Percentiles rank a stretch among this genome's conserved stretches.
Evolutionary conservation across 2,113 vertebrate genomes (phyloP).

Genomic region (Oryzias melastigma): DNA sequence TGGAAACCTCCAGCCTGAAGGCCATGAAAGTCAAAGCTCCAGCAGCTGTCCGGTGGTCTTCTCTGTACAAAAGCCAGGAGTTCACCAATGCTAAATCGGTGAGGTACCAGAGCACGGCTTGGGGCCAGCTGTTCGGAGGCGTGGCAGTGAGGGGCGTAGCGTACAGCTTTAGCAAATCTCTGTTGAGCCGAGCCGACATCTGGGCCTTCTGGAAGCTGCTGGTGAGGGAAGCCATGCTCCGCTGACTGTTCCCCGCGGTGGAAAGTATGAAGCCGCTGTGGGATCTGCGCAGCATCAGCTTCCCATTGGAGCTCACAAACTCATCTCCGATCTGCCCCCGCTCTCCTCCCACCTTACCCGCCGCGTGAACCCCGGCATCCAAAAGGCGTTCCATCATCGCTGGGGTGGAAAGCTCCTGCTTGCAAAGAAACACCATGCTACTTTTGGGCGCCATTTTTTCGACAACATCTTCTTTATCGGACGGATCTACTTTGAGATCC

Average conservation of each 20-base stretch:
- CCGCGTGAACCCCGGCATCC: constrained; percentile 69
- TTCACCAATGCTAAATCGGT: constrained; percentile 77
- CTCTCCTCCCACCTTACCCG: constrained; percentile 74
- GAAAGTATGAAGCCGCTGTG: constrained; percentile 79
- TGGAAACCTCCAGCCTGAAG: constrained; percentile 78
- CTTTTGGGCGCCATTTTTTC: constrained; percentile 72
- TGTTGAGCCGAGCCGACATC: constrained; percentile 65
- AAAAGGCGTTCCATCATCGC: constrained; percentile 76
- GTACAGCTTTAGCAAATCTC: constrained; percentile 73
- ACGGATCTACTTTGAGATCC: constrained; percentile 65
- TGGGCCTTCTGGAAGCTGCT: constrained; percentile 73
- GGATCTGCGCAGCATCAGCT: constrained; percentile 73
- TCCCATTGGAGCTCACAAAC: constrained; percentile 79
- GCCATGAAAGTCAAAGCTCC: constrained; percentile 72
- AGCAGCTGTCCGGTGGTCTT: constrained; percentile 26
- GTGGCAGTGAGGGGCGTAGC: constrained; percentile 62
- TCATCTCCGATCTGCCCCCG: constrained; percentile 77
- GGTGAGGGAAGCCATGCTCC: constrained; percentile 58
- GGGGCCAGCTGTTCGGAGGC: constrained; percentile 68
- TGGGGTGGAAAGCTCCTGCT: constrained; percentile 77
- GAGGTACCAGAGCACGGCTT: constrained; percentile 77
- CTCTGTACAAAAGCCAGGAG: constrained; percentile 76
- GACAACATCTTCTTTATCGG: constrained; percentile 65
- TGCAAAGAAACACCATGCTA: constrained; percentile 76
- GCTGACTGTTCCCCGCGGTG: constrained; percentile 63